Conservation (phyloP, 2,888 invertebrate genomes). For the Volucella inanis region DNA sequence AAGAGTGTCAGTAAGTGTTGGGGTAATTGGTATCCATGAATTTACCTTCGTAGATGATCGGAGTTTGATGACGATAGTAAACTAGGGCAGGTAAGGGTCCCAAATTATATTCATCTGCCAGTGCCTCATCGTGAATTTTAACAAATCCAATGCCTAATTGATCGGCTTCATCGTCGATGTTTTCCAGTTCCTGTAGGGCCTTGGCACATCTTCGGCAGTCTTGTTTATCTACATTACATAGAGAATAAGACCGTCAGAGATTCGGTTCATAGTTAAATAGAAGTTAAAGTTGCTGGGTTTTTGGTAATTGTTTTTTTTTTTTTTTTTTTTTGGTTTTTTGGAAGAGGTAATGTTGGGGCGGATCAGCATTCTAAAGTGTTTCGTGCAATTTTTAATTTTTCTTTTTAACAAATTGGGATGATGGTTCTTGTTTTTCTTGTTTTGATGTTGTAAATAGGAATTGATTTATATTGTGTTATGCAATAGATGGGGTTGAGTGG, state of each 20-base stretch:
- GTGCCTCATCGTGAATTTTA: conserved; percentile 94
- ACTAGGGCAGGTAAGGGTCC: conserved; percentile 94
- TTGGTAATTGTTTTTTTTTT: background rate
- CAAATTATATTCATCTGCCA: conserved; percentile 96
- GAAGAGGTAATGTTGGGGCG: conserved; percentile 45
- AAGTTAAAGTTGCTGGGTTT: conserved; percentile 22
- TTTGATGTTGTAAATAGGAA: conserved; percentile 7
- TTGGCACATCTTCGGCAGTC: conserved; percentile 96
- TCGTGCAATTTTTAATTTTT: conserved; percentile 34
- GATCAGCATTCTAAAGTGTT: conserved; percentile 55
- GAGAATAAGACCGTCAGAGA: conserved; percentile 67
- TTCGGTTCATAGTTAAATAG: conserved; percentile 28
- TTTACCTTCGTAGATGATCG: conserved; percentile 96
- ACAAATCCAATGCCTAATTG: conserved; percentile 97
- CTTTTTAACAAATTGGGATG: conserved; percentile 24
- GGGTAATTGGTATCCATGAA: conserved; percentile 48
- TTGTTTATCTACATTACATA: conserved; percentile 88
- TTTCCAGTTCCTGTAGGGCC: conserved; percentile 94
- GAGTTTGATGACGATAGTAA: conserved; percentile 96
- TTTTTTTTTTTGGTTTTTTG: conserved; percentile 8
- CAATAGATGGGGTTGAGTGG: conserved; percentile 16
- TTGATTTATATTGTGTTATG: conserved; percentile 28
- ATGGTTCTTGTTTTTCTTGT: background rate
- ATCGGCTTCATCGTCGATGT: conserved; percentile 97
- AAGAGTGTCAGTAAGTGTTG: conserved; percentile 48